Conservation (phyloP, 2,888 invertebrate species). For the Acleris sparsana region DNA sequence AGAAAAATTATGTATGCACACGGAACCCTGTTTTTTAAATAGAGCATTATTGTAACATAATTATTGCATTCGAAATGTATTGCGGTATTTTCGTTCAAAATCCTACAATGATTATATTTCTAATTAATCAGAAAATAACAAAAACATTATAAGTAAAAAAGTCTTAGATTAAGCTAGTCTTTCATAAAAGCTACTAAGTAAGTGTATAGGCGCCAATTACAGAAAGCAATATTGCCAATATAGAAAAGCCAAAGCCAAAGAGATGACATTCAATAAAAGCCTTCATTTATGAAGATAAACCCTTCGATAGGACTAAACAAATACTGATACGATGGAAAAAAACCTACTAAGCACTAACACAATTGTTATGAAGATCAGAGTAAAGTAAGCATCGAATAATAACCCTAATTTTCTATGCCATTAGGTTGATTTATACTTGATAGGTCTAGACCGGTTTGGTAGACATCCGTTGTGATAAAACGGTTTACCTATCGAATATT, state of each 20-base stretch:
- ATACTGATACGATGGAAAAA: background rate
- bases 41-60: too few relatives aligned
- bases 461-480: slow-evolving; percentile 9
- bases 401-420: slow-evolving; percentile 13
- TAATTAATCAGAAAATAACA: too few relatives aligned
- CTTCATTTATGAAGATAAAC: slow-evolving; percentile 7
- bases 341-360: slow-evolving; percentile 11
- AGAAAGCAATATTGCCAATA: too few relatives aligned
- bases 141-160: too few relatives aligned
- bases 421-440: slow-evolving; percentile 25
- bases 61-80: too few relatives aligned
- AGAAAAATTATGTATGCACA: too few relatives aligned
- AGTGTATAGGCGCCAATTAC: too few relatives aligned
- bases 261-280: background rate
- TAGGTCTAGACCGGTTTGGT: slow-evolving; percentile 2
- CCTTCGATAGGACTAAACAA: background rate
- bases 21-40: too few relatives aligned
- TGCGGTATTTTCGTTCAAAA: too few relatives aligned
- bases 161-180: too few relatives aligned
- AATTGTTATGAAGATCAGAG: slow-evolving; percentile 7
- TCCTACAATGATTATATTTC: too few relatives aligned
- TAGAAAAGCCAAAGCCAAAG: background rate
- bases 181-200: too few relatives aligned
- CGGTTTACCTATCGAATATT: slow-evolving; percentile 3
- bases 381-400: slow-evolving; percentile 4